Conservation (phyloP, 2,888 invertebrate genomes). For the Theodoxus fluviatilis region DNA sequence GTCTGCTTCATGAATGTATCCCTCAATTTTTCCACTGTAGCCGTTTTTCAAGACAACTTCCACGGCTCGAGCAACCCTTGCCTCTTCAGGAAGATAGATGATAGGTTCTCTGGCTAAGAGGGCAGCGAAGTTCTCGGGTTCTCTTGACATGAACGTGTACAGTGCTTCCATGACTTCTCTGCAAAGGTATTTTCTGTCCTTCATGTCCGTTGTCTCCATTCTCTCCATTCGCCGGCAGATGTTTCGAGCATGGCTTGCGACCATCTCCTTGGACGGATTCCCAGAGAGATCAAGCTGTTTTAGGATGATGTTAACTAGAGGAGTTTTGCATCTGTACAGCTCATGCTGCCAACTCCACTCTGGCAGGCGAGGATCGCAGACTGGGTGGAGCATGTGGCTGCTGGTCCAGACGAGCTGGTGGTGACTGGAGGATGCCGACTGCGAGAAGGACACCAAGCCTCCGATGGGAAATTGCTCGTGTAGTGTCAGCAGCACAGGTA, state of each 20-base stretch:
- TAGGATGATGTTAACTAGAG: background rate
- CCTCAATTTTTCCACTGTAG: conserved; percentile 37
- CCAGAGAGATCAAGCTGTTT: conserved; percentile 18
- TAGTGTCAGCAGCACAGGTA: background rate
- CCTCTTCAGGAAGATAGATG: background rate
- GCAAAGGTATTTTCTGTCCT: background rate
- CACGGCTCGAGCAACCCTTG: conserved; percentile 27
- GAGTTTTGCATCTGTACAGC: too few species aligned
- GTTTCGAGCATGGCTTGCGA: conserved; percentile 25
- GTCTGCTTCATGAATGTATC: conserved; percentile 41
- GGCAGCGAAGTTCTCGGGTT: background rate
- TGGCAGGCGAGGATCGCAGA: background rate
- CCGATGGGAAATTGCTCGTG: conserved; percentile 14
- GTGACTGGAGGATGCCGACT: background rate
- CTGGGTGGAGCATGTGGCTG: conserved; percentile 21
- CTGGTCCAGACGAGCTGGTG: conserved; percentile 22
- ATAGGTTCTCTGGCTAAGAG: background rate
- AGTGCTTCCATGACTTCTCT: background rate
- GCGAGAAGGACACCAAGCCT: conserved; percentile 22
- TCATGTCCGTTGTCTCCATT: conserved; percentile 3
- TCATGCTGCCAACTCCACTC: background rate
- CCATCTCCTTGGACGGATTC: conserved; percentile 13
- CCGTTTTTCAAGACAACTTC: conserved; percentile 33
- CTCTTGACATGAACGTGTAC: conserved; percentile 10
- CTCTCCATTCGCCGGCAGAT: conserved; percentile 13